Evolutionary conservation across 2,113 vertebrate genomes (phyloP), one percentile per base, ranked within the genome.

Genomic region (Phalacrocorax aristotelis): DNA sequence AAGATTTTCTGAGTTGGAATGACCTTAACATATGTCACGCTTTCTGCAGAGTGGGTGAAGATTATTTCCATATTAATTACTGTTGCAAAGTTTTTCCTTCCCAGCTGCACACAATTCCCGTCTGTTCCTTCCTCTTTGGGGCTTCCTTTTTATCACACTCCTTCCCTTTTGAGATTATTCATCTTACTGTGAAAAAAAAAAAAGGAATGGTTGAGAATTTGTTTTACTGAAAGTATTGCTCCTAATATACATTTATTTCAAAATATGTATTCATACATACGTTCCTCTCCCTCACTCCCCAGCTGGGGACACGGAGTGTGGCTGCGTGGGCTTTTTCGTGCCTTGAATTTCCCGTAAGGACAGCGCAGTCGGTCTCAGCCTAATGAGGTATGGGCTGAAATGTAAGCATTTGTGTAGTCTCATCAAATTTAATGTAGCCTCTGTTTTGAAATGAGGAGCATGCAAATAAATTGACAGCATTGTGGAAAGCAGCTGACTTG

Each of bases 1-100:
- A 93, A 97, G 93, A 80, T 91, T 93, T 93, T 85, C 78, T 44
- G 65, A 54, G 74, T 84, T 80, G 62, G 61, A 61, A 42, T 89
- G 91, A 89, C 94, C 91, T 91, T 75, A 89, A 38, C 81, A 62
- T 65, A 87, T 94, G 84, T 60, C 81, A 76, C 0, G 5, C 57
- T 91, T 97, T 51, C 57, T 85, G 38, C 26, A 36, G 87, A 60
- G 36, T 42, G 74, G 61, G 23, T 12, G 77, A 78, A 60, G 95
- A 90, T 96, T 89, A 79, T 94, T 96, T 91, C 94, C 70, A 22
- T 76, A 11, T 77, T 84, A 77, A 87, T 94, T 85, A 22, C 77
- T 66, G 10, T 10, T 54, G 46, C 83, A 36, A 89, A 94, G 34
- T 72, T 93, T 48, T 79, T 49, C 29, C 40, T 83, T 69, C 74